A percentile compares a stretch with the other conserved stretches of the same genome.
Conservation (phyloP, 2,797 vertebrate genomes). For the Malurus leucopterus region DNA sequence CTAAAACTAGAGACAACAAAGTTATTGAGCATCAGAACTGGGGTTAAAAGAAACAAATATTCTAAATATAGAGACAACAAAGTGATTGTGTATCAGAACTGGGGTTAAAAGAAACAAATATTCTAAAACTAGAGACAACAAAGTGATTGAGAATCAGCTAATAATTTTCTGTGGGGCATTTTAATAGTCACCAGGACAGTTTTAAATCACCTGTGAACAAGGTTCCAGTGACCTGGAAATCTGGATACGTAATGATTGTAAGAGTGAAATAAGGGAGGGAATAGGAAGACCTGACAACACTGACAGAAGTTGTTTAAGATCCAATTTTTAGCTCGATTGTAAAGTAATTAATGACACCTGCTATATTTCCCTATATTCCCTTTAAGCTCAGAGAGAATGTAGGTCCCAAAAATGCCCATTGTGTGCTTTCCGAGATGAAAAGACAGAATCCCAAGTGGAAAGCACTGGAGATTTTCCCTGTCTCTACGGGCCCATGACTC, state of each 20-base stretch:
- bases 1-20: neutral
- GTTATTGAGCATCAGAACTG: neutral
- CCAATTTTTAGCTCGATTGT: neutral
- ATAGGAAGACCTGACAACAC: neutral
- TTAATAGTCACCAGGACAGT: neutral
- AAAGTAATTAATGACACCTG: neutral
- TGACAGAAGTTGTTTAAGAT: neutral
- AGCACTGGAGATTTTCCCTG: neutral
- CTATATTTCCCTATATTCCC: neutral
- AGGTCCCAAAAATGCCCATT: fast-evolving
- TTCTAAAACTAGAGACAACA: neutral
- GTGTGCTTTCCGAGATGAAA: neutral
- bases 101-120: neutral
- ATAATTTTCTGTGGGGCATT: neutral
- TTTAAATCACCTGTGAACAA: neutral
- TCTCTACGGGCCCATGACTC: too few relatives aligned
- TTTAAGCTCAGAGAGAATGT: neutral
- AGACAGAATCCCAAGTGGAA: neutral
- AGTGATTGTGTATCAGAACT: neutral
- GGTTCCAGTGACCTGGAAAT: neutral
- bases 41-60: neutral
- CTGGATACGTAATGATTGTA: neutral
- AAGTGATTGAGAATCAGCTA: neutral
- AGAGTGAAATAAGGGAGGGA: neutral
- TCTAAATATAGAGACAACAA: neutral